Evolutionary conservation across 92 coral and sea anemone genomes (phyloP).

Genomic region (Zoanthus sansibaricus): DNA sequence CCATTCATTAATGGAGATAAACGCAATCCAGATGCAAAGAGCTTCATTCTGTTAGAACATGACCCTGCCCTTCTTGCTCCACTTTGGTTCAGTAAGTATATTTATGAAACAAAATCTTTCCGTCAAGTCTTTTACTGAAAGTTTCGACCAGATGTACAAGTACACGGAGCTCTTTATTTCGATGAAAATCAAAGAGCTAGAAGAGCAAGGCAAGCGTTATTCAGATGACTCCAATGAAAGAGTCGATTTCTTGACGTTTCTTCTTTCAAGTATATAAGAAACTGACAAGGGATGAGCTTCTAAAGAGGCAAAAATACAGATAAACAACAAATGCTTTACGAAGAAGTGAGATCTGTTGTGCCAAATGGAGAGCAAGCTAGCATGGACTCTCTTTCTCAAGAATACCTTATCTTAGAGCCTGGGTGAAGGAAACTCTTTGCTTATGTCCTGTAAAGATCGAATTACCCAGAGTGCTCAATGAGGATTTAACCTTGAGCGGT

Average conservation of each 20-base stretch:
- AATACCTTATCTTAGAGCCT: conserved; percentile 79
- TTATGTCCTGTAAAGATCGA: conserved; percentile 56
- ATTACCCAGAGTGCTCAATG: conserved; percentile 43
- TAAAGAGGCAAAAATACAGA: conserved; percentile 70
- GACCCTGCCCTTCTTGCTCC: conserved; percentile 52
- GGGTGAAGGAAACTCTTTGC: conserved; percentile 79
- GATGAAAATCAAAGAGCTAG: conserved; percentile 56
- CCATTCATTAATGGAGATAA: conserved; percentile 56
- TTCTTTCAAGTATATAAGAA: conserved; percentile 53
- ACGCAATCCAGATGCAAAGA: conserved; percentile 58
- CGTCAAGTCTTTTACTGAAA: conserved; percentile 49
- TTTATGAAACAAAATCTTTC: conserved; percentile 67
- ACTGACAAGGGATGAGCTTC: conserved; percentile 66
- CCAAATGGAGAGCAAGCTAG: conserved; percentile 55
- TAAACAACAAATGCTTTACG: conserved; percentile 65
- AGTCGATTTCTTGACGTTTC: conserved; percentile 55
- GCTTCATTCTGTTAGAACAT: conserved; percentile 65
- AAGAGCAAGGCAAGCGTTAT: conserved; percentile 19
- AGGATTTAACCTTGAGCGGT: conserved; percentile 63
- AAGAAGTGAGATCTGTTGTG: conserved; percentile 68
- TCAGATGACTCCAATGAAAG: background rate
- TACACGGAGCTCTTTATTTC: conserved; percentile 63
- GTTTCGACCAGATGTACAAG: conserved; percentile 68
- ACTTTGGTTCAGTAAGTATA: conserved; percentile 59
- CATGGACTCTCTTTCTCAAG: conserved; percentile 33